Evolutionary conservation across 2,113 vertebrate species (phyloP).

Genomic region (Osmerus eperlanus): DNA sequence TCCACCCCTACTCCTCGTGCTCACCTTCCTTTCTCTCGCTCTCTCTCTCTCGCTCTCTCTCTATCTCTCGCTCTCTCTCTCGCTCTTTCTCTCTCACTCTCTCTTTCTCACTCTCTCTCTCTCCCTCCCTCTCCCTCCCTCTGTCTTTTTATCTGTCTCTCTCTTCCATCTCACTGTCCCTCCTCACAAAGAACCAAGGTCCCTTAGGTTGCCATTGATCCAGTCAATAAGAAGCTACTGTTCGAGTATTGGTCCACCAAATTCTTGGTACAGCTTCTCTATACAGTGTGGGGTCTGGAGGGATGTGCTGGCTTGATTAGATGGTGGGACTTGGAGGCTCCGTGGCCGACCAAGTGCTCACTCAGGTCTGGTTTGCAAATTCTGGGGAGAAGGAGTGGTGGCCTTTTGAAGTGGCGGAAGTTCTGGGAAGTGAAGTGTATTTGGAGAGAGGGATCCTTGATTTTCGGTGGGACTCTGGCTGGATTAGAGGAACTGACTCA

Average conservation of each 20-base stretch:
- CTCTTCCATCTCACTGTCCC: constrained; percentile 23
- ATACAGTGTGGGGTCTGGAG: neutral
- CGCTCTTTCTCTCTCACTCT: constrained; percentile 22
- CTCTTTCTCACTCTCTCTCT: constrained; percentile 9
- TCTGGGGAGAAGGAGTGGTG: constrained; percentile 26
- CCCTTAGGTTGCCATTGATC: constrained; percentile 43
- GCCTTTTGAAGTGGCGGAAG: constrained; percentile 40
- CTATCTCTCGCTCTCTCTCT: neutral
- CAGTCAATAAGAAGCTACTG: constrained; percentile 47
- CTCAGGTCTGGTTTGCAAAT: constrained; percentile 14
- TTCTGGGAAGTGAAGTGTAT: constrained; percentile 36
- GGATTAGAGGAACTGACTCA: constrained; percentile 14
- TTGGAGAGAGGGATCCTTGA: neutral
- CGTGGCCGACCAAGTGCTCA: no score
- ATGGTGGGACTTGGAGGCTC: no score
- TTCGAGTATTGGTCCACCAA: constrained; percentile 41
- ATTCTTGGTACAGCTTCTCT: constrained; percentile 34
- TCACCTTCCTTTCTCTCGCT: neutral
- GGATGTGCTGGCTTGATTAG: neutral
- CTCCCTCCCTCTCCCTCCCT: neutral
- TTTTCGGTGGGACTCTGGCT: neutral
- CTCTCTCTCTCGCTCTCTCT: neutral
- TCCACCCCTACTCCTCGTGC: neutral
- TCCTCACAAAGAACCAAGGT: constrained; percentile 15
- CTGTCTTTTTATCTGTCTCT: constrained; percentile 11